Evolutionary conservation across 2,797 vertebrate species (phyloP), one percentile per base, ranked within the genome.

Genomic region (Coregonus suidteri): DNA sequence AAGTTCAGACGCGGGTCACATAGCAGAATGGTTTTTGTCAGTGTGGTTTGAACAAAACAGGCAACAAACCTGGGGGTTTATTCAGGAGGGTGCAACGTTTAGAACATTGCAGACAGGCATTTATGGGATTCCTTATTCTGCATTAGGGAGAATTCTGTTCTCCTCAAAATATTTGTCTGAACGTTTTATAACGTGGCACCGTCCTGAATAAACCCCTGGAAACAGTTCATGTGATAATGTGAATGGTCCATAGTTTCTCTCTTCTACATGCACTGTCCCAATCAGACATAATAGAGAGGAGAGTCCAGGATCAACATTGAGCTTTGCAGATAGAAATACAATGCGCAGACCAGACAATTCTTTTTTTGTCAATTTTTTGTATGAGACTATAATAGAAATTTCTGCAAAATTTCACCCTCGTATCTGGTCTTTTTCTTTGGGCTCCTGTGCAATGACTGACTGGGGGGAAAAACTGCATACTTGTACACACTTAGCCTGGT

Each of bases 321-420:
- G 71, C 25, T 56, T 34, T 59, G 6, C 52, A 73, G 67, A 37
- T 69, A 14, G 52, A 53, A 25, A 25, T 25, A 25, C 25, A 72
- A 5, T 72, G 20, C 20, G 4, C n/a, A 41, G n/a, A 71, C 20
- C n/a, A 25, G 41, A 25, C 69, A 20, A 51, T 6, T 37, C 47
- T 71, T 25, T 25, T 25, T 73, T 88, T 87, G 82, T 90, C 86
- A 74, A 81, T 89, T 89, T 82, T 97, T 96, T 97, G 95, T 96
- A 96, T 94, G 93, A 96, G 95, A 95, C 94, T 92, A 93, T 92
- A 96, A 96, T 94, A 95, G 54, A 93, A 95, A 94, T 94, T 95
- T 96, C 94, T 56, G 92, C 93, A 95, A 96, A 93, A 93, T 95
- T 93, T 95, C 79, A 82, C 79, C 66, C 78, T 79, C 79, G 47